These are phyloP conservation scores for Eustalomyia histrio DNA, from an alignment of 2,888 invertebrate genomes.

Conservation along the genomic window DNA sequence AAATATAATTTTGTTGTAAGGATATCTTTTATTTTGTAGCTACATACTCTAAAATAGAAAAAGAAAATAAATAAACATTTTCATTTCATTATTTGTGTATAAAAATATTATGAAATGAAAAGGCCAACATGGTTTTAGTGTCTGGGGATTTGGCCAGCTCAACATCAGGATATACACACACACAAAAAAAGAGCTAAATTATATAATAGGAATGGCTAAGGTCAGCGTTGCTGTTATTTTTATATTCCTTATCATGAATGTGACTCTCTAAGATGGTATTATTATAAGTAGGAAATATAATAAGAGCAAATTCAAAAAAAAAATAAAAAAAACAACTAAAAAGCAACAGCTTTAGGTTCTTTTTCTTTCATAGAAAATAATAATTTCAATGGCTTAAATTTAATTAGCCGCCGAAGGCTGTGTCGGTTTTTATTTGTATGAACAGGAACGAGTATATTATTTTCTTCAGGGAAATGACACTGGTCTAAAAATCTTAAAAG, in stretches of 20 bases:
- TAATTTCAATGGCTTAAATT: slow-evolving; percentile 53
- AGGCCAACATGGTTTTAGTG: slow-evolving; percentile 24
- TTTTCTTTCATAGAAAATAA: slow-evolving; percentile 24
- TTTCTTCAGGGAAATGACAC: too few relatives aligned
- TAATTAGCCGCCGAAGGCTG: slow-evolving; percentile 56
- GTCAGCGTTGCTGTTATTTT: slow-evolving; percentile 38
- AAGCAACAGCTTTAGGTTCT: slow-evolving; percentile 32
- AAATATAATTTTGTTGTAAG: neutral
- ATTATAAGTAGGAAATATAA: slow-evolving; percentile 37
- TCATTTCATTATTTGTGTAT: slow-evolving; percentile 14
- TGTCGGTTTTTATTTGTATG: slow-evolving; percentile 19
- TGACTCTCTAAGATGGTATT: slow-evolving; percentile 49
- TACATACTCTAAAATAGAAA: neutral
- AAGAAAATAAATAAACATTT: neutral
- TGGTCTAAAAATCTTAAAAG: too few relatives aligned
- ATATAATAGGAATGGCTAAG: slow-evolving; percentile 46
- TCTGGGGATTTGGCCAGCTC: slow-evolving; percentile 38
- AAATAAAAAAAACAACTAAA: slow-evolving; percentile 47
- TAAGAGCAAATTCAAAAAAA: neutral
- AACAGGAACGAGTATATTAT: neutral
- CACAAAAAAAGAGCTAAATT: slow-evolving; percentile 32
- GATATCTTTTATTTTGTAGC: neutral
- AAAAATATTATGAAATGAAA: slow-evolving; percentile 28
- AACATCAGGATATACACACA: neutral
- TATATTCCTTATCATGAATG: neutral